Conservation (phyloP, 2,888 invertebrate genomes). For the Leptogaster cylindrica region DNA sequence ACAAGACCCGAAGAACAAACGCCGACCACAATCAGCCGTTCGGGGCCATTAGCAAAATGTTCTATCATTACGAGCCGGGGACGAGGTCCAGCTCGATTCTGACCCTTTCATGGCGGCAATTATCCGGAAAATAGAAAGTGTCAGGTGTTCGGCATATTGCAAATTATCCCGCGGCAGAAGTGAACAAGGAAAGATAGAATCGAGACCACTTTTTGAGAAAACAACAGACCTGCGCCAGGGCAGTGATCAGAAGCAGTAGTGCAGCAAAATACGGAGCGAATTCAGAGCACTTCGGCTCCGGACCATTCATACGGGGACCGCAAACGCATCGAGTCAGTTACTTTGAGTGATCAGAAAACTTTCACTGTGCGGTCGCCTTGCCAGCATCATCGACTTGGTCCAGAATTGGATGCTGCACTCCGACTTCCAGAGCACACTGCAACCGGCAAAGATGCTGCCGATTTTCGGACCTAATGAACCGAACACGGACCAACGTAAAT, state of each 20-base stretch:
- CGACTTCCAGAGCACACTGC: neutral
- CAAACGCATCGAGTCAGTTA: slow-evolving; percentile 24
- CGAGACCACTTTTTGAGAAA: slow-evolving; percentile 16
- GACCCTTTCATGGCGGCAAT: slow-evolving; percentile 14
- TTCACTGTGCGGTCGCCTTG: slow-evolving; percentile 31
- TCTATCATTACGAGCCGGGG: slow-evolving; percentile 7
- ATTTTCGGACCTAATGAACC: slow-evolving; percentile 40
- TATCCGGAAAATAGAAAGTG: slow-evolving; percentile 28
- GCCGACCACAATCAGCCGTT: too few species aligned
- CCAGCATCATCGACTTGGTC: neutral
- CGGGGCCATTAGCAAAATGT: slow-evolving; percentile 2
- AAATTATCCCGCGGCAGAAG: neutral
- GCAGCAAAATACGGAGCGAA: slow-evolving; percentile 6
- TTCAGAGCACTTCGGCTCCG: too few species aligned
- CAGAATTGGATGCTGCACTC: slow-evolving; percentile 1
- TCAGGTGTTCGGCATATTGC: slow-evolving; percentile 19
- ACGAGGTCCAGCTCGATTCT: neutral
- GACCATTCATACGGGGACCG: slow-evolving; percentile 20
- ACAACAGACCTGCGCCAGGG: too few species aligned
- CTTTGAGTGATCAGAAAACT: slow-evolving; percentile 36
- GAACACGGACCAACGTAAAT: slow-evolving; percentile 29
- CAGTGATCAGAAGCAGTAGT: too few species aligned
- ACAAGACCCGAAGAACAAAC: too few species aligned
- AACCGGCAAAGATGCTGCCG: slow-evolving; percentile 22
- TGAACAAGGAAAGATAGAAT: slow-evolving; percentile 18